Base-by-base conservation (phyloP, 1,140 invertebrate species). In the Galendromus occidentalis region DNA sequence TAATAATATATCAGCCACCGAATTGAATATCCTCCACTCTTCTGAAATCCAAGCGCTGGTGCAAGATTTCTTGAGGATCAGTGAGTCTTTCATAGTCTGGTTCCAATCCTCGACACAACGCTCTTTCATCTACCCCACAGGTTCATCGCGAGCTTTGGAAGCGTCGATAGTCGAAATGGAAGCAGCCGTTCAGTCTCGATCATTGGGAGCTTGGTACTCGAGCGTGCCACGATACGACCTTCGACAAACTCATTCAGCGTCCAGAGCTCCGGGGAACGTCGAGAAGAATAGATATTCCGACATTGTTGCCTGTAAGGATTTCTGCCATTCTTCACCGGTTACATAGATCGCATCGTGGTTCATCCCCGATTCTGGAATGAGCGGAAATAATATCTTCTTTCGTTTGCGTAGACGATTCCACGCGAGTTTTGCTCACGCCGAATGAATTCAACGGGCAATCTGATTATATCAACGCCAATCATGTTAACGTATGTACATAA, bases 391-490 rank as follows among this genome's bases (percentile, higher is more conserved):
- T 25, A 17, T 17, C 22, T 14, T 17, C n/a, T 71, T 69, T 66
- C n/a, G n/a, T n/a, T 71, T 71, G 80, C 82, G 12, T 74, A 93
- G 90, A 96, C 79, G 93, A 98, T 76, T 82, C 83, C 47, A 97
- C 91, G 0, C 80, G 94, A 70, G 91, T 98, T 1, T 81, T 92
- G 67, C 76, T 98, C 82, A 59, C 51, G 25, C 51, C 51, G 22
- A 59, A 25, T 5, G 51, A 59, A 59, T 59, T 59, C 51, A 59
- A 81, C 25, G 76, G 81, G 17, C 84, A 82, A 18, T 69, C 91
- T 4, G 93, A 98, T 78, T 98, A 98, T 74, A 95, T 98, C 64
- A 98, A 98, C 79, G 94, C 92, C 7, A 97, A 92, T 72, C 91
- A 87, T 76, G 91, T 98, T 18, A 92, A 92, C 76, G 79, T 80